phyloP scores from a whole-genome alignment of 1,140 invertebrate species.

The Cotesia glomerata region DNA sequence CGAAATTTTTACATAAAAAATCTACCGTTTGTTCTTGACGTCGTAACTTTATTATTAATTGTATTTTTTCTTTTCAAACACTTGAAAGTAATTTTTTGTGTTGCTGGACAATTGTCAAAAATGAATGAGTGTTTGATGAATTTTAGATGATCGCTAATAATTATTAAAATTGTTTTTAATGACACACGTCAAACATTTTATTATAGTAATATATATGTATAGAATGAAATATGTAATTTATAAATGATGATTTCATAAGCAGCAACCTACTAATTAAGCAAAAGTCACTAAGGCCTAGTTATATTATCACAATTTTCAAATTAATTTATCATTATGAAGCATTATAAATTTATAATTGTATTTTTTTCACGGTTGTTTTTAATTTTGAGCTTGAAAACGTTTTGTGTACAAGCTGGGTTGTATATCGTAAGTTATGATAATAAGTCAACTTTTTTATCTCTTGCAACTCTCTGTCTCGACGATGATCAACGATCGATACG shows the following conservation, averaged over 20 bases:
- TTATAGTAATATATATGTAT: slow-evolving; percentile 35
- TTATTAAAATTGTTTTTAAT: slow-evolving; percentile 3
- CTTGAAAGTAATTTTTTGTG: too few species aligned
- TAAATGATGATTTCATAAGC: neutral
- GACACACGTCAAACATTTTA: slow-evolving; percentile 42
- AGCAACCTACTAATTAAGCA: too few species aligned
- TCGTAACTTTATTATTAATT: neutral
- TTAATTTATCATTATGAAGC: neutral
- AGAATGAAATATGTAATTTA: neutral
- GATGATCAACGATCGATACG: slow-evolving; percentile 54
- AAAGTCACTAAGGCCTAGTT: neutral
- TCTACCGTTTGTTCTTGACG: neutral
- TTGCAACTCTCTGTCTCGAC: slow-evolving; percentile 21
- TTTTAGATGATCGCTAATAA: neutral
- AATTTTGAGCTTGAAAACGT: slow-evolving; percentile 27
- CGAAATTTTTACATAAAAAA: slow-evolving; percentile 7
- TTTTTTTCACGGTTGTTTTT: neutral
- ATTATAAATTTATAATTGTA: slow-evolving; percentile 3
- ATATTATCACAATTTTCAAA: slow-evolving; percentile 19
- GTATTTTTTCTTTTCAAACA: neutral
- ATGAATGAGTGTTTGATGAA: too few species aligned
- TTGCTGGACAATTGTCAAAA: neutral
- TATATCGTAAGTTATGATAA: slow-evolving; percentile 55
- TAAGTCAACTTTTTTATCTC: neutral
- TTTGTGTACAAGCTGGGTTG: slow-evolving; percentile 47